phyloP scores from a whole-genome alignment of 1,140 invertebrate species.

The Nomia melanderi region DNA sequence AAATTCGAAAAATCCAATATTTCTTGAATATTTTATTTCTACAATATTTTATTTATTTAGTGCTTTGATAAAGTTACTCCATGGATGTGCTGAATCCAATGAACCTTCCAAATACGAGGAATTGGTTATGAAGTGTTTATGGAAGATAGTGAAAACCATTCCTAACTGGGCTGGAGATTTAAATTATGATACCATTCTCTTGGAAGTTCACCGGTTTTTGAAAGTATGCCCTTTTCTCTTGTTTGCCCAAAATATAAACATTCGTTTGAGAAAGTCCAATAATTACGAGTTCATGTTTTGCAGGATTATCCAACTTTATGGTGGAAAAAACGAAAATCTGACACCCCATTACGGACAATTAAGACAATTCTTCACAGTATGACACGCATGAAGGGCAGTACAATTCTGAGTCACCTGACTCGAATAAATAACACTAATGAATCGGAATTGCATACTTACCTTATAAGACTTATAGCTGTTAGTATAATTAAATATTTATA shows the following conservation, averaged over 20 bases:
- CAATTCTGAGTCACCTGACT: constrained; percentile 89
- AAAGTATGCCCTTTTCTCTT: constrained; percentile 72
- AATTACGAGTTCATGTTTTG: constrained; percentile 49
- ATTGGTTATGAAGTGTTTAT: constrained; percentile 93
- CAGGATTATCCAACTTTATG: constrained; percentile 90
- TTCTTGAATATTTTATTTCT: constrained; percentile 70
- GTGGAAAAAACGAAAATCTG: constrained; percentile 88
- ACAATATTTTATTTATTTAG: too few species aligned
- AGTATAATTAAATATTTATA: constrained; percentile 47
- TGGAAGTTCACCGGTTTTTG: constrained; percentile 93
- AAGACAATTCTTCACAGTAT: constrained; percentile 95
- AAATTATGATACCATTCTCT: constrained; percentile 90
- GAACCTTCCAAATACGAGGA: constrained; percentile 87
- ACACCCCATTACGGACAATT: constrained; percentile 92
- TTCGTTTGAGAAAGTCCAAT: background rate
- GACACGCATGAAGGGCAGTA: constrained; percentile 88
- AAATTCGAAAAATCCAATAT: constrained; percentile 18
- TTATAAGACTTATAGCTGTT: constrained; percentile 89
- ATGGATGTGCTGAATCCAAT: constrained; percentile 87
- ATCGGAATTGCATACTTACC: constrained; percentile 90
- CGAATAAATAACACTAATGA: constrained; percentile 90
- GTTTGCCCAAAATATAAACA: background rate
- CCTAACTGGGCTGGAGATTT: constrained; percentile 88
- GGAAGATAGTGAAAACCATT: constrained; percentile 92
- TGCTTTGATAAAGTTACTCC: constrained; percentile 88